Base-by-base conservation (phyloP, 2,797 vertebrate species). In the Erithacus rubecula region DNA sequence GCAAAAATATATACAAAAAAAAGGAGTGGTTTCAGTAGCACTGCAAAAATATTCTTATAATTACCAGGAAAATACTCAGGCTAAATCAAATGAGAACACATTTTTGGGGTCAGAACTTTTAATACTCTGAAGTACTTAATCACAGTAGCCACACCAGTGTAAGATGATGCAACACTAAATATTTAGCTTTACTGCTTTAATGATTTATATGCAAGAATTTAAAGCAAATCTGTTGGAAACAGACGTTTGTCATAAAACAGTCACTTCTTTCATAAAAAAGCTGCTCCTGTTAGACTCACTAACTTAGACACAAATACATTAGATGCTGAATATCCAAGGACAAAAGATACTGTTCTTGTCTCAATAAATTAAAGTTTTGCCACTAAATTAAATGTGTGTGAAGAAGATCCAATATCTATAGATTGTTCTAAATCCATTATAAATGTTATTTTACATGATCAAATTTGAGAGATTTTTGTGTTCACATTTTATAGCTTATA, bases 111-210 rank as follows among this genome's bases (percentile, higher is more conserved):
- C 89, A 96, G 77, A 78, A 85, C 75, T 96, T 95, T 3, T 92
- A 96, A 96, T 64, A 94, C 64, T 95, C 83, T 64, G 3, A 90
- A 82, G 53, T 83, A 96, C 87, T 97, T 96, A 94, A 95, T 95
- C 71, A 86, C 65, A 97, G 93, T 41, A 97, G 91, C 76, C 93
- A 94, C 80, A 97, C 60, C 49, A 88, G 84, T 84, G 71, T 93
- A 89, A 96, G 24, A 94, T 80, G 46, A 94, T 53, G 46, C 30
- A 95, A 79, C 22, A 78, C 11, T 64, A 79, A 82, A 59, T 58
- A 79, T 36, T 96, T 20, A 86, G 69, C 49, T 87, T 93, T 53
- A 80, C 10, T 74, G n/a, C 44, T 95, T 89, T 32, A 92, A 87
- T 83, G 49, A 71, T n/a, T 71, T 74, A 19, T 36, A 22, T 41